Conservation (phyloP, 1,140 invertebrate species). For the Patella vulgata region DNA sequence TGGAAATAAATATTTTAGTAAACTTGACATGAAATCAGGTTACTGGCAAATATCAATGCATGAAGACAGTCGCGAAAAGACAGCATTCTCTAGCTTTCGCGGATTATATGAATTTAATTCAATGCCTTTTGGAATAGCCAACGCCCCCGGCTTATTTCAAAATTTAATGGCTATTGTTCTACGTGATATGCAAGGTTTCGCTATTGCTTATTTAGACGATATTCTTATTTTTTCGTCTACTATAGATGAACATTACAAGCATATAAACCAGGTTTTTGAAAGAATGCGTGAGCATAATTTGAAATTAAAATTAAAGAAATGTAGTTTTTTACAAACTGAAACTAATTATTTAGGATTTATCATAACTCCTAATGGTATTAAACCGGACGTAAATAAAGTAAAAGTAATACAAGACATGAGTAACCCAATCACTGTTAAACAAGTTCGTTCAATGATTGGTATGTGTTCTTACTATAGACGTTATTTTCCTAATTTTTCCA, state of each 20-base stretch:
- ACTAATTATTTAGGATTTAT: constrained; percentile 33
- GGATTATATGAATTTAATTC: constrained; percentile 37
- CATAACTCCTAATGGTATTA: constrained; percentile 21
- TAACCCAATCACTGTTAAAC: constrained; percentile 58
- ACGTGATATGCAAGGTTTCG: background rate
- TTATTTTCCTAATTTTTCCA: constrained; percentile 64
- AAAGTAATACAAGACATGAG: constrained; percentile 37
- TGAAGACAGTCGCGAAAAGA: constrained; percentile 54
- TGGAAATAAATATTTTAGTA: constrained; percentile 34
- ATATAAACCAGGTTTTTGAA: constrained; percentile 39
- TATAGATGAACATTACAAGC: constrained; percentile 17
- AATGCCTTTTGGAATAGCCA: constrained; percentile 37
- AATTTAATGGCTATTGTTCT: constrained; percentile 43
- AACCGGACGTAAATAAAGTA: constrained; percentile 29
- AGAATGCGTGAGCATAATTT: constrained; percentile 36
- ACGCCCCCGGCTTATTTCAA: constrained; percentile 40
- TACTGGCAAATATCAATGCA: constrained; percentile 65
- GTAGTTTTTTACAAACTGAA: constrained; percentile 22
- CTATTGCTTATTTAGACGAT: constrained; percentile 34
- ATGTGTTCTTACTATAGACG: constrained; percentile 66
- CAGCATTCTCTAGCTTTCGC: constrained; percentile 39
- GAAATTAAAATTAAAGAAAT: constrained; percentile 29
- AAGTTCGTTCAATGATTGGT: constrained; percentile 66
- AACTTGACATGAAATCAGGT: constrained; percentile 41
- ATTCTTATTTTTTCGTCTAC: constrained; percentile 27